These are phyloP conservation scores for Pagetopsis macropterus DNA, from an alignment of 2,797 vertebrate species.

Conservation along the genomic window DNA sequence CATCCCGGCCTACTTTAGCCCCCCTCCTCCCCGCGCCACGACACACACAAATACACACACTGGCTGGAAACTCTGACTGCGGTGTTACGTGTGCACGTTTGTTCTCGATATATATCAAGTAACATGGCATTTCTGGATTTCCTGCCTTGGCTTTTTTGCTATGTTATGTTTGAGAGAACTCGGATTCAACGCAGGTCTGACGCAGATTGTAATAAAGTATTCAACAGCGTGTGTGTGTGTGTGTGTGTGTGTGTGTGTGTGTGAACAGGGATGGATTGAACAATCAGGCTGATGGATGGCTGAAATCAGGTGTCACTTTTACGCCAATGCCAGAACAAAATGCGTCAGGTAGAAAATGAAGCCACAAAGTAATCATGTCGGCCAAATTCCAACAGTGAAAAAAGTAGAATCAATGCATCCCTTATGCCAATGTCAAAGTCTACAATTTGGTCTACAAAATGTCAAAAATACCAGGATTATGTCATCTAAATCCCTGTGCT, in stretches of 20 bases:
- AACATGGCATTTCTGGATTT: conserved; percentile 57
- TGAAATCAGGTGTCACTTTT: conserved; percentile 37
- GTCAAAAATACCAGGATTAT: neutral
- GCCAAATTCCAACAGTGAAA: conserved; percentile 12
- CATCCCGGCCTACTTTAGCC: conserved; percentile 89
- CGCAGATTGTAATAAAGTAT: conserved; percentile 26
- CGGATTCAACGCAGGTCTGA: conserved; percentile 1
- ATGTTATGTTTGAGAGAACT: conserved; percentile 22
- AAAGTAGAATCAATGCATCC: neutral
- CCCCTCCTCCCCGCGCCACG: conserved; percentile 43
- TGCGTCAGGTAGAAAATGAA: neutral
- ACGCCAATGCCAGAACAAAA: neutral
- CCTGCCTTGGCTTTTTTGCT: conserved; percentile 20
- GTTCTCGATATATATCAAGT: conserved; percentile 66
- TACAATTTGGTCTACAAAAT: neutral
- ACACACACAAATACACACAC: conserved; percentile 34
- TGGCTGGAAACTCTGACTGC: conserved; percentile 73
- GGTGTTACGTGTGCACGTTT: conserved; percentile 61
- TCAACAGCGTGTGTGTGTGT: conserved; percentile 3
- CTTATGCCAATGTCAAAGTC: neutral
- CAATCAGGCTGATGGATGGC: conserved; percentile 41
- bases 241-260: neutral
- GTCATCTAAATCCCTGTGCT: conserved; percentile 1
- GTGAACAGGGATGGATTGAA: neutral
- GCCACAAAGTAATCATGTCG: neutral